Evolutionary conservation across 2,113 vertebrate species (phyloP).

Genomic region (Gnathonemus echidnorhynchus): DNA sequence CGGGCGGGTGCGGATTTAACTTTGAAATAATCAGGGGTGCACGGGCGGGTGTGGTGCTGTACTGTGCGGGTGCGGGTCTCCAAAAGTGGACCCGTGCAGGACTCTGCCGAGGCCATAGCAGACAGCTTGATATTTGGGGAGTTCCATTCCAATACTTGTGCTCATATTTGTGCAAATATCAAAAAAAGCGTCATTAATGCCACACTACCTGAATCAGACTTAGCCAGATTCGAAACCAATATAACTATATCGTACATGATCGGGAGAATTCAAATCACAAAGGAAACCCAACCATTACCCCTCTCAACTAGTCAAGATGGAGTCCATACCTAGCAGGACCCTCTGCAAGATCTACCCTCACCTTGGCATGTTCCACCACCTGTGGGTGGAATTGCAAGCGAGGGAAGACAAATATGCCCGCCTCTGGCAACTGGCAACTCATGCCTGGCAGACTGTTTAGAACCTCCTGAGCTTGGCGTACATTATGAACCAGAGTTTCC

Average conservation of each 20-base stretch:
- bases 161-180: background rate
- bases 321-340: background rate
- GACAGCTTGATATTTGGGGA: background rate
- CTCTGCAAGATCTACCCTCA: conserved; percentile 15
- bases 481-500: conserved; percentile 41
- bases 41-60: no score
- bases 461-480: conserved; percentile 29
- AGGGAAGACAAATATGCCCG: conserved; percentile 46
- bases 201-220: background rate
- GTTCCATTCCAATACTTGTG: background rate
- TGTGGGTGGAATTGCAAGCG: conserved; percentile 32
- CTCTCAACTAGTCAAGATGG: background rate
- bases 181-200: background rate
- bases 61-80: no score
- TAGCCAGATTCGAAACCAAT: background rate
- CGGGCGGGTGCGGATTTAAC: no score
- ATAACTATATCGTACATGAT: background rate
- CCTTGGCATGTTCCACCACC: conserved; percentile 36
- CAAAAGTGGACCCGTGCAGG: no score
- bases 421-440: conserved; percentile 41
- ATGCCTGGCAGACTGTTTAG: conserved; percentile 45
- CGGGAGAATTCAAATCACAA: background rate
- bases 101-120: background rate
- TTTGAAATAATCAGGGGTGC: no score
- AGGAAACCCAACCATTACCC: background rate